Conservation (phyloP, 1,140 invertebrate species). For the Littorina saxatilis region DNA sequence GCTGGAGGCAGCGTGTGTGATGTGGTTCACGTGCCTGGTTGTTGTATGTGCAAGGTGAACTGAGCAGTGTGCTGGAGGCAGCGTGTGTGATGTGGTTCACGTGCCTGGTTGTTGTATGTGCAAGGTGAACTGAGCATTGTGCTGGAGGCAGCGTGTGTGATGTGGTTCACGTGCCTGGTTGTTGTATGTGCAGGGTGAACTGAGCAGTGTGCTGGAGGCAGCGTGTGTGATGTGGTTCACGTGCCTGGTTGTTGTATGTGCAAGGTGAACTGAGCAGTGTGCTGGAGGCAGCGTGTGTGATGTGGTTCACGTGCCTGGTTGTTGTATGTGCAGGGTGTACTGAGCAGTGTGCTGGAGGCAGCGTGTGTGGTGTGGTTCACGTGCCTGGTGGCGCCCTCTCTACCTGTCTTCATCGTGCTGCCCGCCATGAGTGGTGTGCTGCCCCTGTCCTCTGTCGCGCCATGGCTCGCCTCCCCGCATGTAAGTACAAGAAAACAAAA, state of each 20-base stretch:
- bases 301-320: neutral
- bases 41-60: no score
- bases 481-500: neutral
- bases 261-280: neutral
- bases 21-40: no score
- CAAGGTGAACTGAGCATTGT: no score
- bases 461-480: slow-evolving; percentile 9
- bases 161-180: neutral
- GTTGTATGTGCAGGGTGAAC: neutral
- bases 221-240: neutral
- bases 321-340: slow-evolving; percentile 42
- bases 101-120: no score
- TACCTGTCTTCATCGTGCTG: slow-evolving; percentile 50
- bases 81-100: no score
- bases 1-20: no score
- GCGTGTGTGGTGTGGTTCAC: slow-evolving; percentile 49
- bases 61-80: no score
- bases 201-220: neutral
- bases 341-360: slow-evolving; percentile 41
- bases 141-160: neutral
- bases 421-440: slow-evolving; percentile 46
- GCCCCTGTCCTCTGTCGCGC: slow-evolving; percentile 24
- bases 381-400: slow-evolving; percentile 37
- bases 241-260: neutral
- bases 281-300: neutral